Evolutionary conservation across 2,797 vertebrate genomes (phyloP).

Genomic region (Protosalanx chinensis): DNA sequence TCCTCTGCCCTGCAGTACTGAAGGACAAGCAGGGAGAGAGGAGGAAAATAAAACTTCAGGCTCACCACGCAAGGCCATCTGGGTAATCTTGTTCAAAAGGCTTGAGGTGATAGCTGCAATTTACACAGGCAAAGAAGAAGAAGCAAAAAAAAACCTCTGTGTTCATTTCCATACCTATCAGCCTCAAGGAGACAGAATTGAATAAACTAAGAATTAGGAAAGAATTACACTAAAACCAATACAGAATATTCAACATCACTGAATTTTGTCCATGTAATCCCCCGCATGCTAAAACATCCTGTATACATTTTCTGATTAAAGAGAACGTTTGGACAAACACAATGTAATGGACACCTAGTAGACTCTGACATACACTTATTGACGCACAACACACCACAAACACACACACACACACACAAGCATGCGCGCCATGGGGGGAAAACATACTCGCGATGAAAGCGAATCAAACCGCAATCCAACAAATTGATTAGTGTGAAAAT

Average conservation of each 20-base stretch:
- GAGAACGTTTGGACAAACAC: conserved; percentile 54
- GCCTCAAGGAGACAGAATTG: conserved; percentile 78
- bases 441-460: conserved; percentile 76
- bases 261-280: conserved; percentile 71
- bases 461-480: conserved; percentile 77
- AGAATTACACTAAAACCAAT: conserved; percentile 81
- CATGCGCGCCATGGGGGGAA: conserved; percentile 60
- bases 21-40: conserved; percentile 68
- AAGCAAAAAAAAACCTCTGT: conserved; percentile 51
- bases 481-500: conserved; percentile 77
- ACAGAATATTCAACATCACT: conserved; percentile 79
- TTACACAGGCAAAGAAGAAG: conserved; percentile 74
- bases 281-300: conserved; percentile 18
- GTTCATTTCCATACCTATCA: conserved; percentile 79
- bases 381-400: conserved; percentile 31
- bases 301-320: conserved; percentile 43
- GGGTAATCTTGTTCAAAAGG: conserved; percentile 83
- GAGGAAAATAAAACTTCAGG: conserved; percentile 77
- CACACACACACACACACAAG: conserved; percentile 34
- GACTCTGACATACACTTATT: conserved; percentile 22
- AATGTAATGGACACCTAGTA: conserved; percentile 10
- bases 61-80: conserved; percentile 80
- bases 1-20: conserved; percentile 64
- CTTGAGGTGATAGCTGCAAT: conserved; percentile 80
- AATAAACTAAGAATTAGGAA: conserved; percentile 83